A percentile compares a stretch with the other conserved stretches of the same genome.
Evolutionary conservation across 1,140 invertebrate species (phyloP).

Genomic region (Megalopta genalis): DNA sequence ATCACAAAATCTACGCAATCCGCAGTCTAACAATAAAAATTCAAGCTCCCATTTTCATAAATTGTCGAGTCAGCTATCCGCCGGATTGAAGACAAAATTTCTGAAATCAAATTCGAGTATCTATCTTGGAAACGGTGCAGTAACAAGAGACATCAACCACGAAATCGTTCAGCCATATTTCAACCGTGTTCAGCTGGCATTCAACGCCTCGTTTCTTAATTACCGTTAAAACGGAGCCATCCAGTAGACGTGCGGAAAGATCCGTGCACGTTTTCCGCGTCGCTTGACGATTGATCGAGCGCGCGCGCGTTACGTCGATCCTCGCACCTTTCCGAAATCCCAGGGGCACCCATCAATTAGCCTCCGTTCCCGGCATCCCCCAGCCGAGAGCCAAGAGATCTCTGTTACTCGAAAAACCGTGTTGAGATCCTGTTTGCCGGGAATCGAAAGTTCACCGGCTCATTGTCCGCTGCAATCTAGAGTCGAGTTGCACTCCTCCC

Average conservation of each 20-base stretch:
- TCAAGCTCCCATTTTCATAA: no score
- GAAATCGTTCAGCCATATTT: no score
- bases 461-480: slow-evolving; percentile 76
- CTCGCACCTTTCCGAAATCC: slow-evolving; percentile 17
- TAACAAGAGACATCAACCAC: no score
- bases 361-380: neutral
- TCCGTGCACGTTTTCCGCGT: neutral
- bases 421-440: slow-evolving; percentile 72
- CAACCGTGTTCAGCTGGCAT: no score
- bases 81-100: no score
- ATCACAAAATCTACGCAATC: no score
- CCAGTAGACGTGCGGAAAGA: neutral
- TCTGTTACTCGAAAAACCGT: slow-evolving; percentile 61
- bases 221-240: neutral
- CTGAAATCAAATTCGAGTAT: no score
- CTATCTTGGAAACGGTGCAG: no score
- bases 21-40: no score
- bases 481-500: slow-evolving; percentile 74
- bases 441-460: slow-evolving; percentile 75
- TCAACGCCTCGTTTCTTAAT: neutral
- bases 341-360: slow-evolving; percentile 42
- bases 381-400: slow-evolving; percentile 33
- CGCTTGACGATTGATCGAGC: neutral
- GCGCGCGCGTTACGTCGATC: neutral
- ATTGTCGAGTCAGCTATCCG: no score